Conservation (phyloP, 2,797 vertebrate species). For the Argyrosomus regius region DNA sequence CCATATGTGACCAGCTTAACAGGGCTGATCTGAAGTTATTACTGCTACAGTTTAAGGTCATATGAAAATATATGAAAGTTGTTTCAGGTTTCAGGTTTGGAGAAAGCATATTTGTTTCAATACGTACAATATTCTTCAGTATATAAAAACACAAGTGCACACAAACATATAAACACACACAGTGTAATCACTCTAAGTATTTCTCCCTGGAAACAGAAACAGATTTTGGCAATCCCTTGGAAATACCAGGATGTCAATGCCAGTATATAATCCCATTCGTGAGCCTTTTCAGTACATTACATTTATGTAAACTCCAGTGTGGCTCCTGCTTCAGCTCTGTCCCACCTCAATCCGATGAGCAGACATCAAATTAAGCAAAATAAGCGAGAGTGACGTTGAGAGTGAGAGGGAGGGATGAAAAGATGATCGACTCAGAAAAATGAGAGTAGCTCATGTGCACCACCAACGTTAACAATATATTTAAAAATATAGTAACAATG, state of each 20-base stretch:
- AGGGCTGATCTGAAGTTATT: neutral
- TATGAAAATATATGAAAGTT: too few species aligned
- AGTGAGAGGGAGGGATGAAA: neutral
- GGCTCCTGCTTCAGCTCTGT: neutral
- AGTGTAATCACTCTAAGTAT: neutral
- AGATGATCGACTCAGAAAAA: too few species aligned
- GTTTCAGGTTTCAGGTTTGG: neutral
- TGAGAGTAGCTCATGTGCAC: neutral
- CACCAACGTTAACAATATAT: too few species aligned
- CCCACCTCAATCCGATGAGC: neutral
- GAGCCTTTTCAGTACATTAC: neutral
- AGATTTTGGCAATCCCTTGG: neutral
- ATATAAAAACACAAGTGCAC: neutral
- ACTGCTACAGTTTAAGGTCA: neutral
- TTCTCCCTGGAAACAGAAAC: neutral
- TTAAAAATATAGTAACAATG: neutral
- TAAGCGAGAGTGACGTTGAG: neutral
- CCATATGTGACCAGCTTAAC: too few species aligned
- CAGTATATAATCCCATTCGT: neutral
- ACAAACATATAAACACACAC: neutral
- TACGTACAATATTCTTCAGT: neutral
- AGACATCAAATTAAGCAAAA: neutral
- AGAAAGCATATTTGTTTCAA: neutral
- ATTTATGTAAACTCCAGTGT: neutral
- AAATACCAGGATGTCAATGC: neutral